Base-by-base conservation (phyloP, 2,797 vertebrate species). In the Cetoscarus ocellatus region DNA sequence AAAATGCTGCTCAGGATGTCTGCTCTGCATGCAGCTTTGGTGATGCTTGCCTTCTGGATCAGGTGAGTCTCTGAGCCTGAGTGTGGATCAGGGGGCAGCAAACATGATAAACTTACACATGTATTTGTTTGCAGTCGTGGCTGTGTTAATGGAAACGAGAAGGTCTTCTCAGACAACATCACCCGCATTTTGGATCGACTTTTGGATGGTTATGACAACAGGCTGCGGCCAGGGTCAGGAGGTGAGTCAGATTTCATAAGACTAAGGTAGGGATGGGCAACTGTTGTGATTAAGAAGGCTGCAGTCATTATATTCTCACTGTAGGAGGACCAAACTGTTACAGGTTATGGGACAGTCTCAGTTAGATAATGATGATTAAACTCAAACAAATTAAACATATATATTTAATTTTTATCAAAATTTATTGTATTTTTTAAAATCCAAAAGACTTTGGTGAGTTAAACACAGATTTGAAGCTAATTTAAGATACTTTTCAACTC, bases 161-260 rank as follows among this genome's bases (percentile, higher is more conserved):
- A 92, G 70, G 86, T 94, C 11, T 94, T 94, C 79, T 96, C 95
- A 1, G 94, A 96, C 79, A 97, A 98, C 75, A 95, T 97, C 81
- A 98, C 96, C 45, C 94, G 89, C 0, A 98, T 96, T 79, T 91
- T 99, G 75, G 96, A 98, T 87, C 90, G 95, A 70, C 92, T 99
- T 66, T 90, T 99, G 75, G 96, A 98, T 73, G 97, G 96, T 57
- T 99, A 99, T 61, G 97, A 99, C 91, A 99, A 97, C 82, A 92
- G 96, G 52, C 88, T 98, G 35, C 91, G 97, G 0, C 97, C 97
- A 1, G 96, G 97, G 72, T 97, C 97, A 73, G 96, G 96, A 94
- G 96, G 96, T 96, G 92, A 57, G 61, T 73, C 6, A 38, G 42
- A 19, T 10, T 19, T 68, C n/a, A 58, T 2, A 27, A 27, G 27